Evolutionary conservation across 2,888 invertebrate species (phyloP).

Genomic region (Caenorhabditis zanzibari): DNA sequence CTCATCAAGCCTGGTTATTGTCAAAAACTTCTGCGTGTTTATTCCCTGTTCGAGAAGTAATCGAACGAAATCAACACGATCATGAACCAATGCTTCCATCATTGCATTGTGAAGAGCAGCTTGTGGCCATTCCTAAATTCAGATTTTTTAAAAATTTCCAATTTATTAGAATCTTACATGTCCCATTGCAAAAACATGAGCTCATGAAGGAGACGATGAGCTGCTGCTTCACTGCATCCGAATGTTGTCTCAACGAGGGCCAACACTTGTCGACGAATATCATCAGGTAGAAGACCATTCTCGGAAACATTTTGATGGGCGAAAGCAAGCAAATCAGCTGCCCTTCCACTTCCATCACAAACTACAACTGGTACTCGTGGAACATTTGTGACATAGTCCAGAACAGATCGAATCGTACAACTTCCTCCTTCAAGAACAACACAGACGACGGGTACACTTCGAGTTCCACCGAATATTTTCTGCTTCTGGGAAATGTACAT

Average conservation of each 20-base stretch:
- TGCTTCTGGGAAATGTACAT: slow-evolving; percentile 89
- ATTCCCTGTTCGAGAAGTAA: slow-evolving; percentile 97
- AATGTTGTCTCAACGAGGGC: slow-evolving; percentile 95
- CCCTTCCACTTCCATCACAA: slow-evolving; percentile 90
- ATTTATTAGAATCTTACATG: slow-evolving; percentile 84
- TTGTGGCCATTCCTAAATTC: slow-evolving; percentile 94
- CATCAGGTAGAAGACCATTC: slow-evolving; percentile 88
- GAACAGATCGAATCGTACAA: slow-evolving; percentile 95
- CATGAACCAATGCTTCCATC: slow-evolving; percentile 95
- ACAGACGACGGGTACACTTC: slow-evolving; percentile 90
- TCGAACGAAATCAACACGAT: slow-evolving; percentile 94
- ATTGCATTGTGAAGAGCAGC: slow-evolving; percentile 97
- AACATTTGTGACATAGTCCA: slow-evolving; percentile 93
- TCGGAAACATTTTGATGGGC: slow-evolving; percentile 89
- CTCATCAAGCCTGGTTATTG: slow-evolving; percentile 95
- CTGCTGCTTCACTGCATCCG: slow-evolving; percentile 91
- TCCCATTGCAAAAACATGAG: slow-evolving; percentile 96
- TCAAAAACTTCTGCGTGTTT: slow-evolving; percentile 97
- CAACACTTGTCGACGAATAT: slow-evolving; percentile 93
- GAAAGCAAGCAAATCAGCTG: slow-evolving; percentile 95
- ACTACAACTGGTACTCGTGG: slow-evolving; percentile 89
- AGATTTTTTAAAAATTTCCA: too few relatives aligned
- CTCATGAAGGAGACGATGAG: slow-evolving; percentile 94
- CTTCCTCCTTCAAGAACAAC: slow-evolving; percentile 98
- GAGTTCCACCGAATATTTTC: slow-evolving; percentile 73